phyloP scores from a whole-genome alignment of 2,888 invertebrate genomes.

The Myathropa florea region DNA sequence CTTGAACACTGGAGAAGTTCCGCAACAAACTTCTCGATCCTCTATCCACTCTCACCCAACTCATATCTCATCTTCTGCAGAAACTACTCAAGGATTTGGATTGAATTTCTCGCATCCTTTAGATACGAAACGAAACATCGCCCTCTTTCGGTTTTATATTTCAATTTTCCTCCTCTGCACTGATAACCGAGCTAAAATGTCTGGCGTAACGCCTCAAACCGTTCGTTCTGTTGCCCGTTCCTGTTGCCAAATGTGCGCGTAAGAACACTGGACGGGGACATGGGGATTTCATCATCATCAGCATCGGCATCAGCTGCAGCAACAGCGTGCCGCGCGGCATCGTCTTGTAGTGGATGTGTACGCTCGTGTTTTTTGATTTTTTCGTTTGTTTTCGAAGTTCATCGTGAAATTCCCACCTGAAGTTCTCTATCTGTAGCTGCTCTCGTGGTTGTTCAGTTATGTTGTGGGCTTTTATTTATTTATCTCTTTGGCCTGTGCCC shows the following conservation, averaged over 20 bases:
- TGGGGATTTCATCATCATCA: conserved; percentile 58
- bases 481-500: conserved; percentile 64
- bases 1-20: too few species aligned
- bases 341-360: conserved; percentile 9
- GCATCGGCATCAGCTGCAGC: conserved; percentile 5
- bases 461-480: conserved; percentile 48
- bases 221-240: conserved; percentile 38
- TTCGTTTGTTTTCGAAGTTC: conserved; percentile 25
- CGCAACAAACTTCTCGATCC: too few species aligned
- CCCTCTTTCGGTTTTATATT: conserved; percentile 46
- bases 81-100: conserved; percentile 1
- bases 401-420: conserved; percentile 68
- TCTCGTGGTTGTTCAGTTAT: conserved; percentile 27
- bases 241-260: conserved; percentile 35
- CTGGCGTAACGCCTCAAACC: conserved; percentile 69
- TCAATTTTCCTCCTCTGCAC: conserved; percentile 47
- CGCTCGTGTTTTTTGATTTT: conserved; percentile 9
- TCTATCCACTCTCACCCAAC: too few species aligned
- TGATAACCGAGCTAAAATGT: conserved; percentile 62
- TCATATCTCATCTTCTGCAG: neutral
- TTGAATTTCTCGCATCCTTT: conserved; percentile 21
- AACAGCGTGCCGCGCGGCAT: conserved; percentile 3
- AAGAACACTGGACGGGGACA: neutral
- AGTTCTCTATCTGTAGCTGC: neutral
- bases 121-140: neutral